Evolutionary conservation across 1,140 invertebrate genomes (phyloP), one percentile per base, ranked within the genome.

Genomic region (Brachionus calyciflorus): DNA sequence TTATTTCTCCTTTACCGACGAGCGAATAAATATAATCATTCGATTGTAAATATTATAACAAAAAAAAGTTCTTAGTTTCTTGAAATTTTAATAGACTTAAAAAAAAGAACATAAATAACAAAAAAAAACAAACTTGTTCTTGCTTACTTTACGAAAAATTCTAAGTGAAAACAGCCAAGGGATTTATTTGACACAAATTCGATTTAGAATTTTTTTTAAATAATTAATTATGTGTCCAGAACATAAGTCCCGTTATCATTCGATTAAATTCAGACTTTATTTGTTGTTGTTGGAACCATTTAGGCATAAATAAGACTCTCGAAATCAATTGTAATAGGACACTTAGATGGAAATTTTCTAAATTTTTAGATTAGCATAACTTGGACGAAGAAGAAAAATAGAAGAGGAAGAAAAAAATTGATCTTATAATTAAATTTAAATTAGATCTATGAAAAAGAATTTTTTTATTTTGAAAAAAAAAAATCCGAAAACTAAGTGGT

Each of bases 151-250:
- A 28, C 24, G 7, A 28, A 28, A 26, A 28, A 55, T 17, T 60
- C 4, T 33, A 14, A 65, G 60, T 65, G 60, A 65, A 65, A 65
- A 65, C 40, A 65, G 60, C 60, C 60, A 9, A 65, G 60, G 60
- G 60, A 65, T 44, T 65, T 65, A 44, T 65, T 65, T 65, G 60
- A 65, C 60, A 65, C 60, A 65, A 44, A 65, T 65, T 65, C 37
- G 60, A 63, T n/a, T n/a, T n/a, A n/a, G n/a, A n/a, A n/a, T n/a
- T 65, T 65, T 65, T 24, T 44, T 37, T 41, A 24, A 65, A 65
- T 44, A 44, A 65, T 44, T 65, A 33, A 60, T 33, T 60, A 26
- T 7, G 9, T 60, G 55, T 60, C 55, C 55, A 60, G 21, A 60
- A 60, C 55, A 60, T 60, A 60, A 60, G 55, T 60, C 55, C 55